A percentile compares a stretch with the other conserved stretches of the same genome.
Evolutionary conservation across 2,113 vertebrate genomes (phyloP).

Genomic region (Carassius gibelio): DNA sequence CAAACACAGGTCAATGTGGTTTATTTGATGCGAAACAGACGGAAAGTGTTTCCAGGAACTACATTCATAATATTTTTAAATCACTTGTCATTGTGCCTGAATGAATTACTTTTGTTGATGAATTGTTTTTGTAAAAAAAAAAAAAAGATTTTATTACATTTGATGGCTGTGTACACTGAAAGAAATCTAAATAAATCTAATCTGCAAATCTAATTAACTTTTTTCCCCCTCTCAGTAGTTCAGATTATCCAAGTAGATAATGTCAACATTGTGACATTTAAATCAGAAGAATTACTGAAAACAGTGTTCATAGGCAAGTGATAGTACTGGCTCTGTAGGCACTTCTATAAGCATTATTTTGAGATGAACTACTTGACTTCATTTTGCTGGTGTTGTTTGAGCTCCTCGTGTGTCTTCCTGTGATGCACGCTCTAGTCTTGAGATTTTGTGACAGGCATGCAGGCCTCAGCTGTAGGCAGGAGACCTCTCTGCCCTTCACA

Average conservation of each 20-base stretch:
- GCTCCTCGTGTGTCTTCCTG: not conserved
- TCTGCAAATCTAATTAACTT: not conserved
- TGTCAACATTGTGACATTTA: not conserved
- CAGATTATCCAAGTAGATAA: not conserved
- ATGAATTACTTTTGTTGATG: not conserved
- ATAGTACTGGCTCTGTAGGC: not conserved
- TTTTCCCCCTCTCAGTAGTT: not conserved
- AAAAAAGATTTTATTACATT: not conserved
- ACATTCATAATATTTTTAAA: not conserved
- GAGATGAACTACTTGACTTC: not conserved
- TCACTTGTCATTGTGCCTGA: not conserved
- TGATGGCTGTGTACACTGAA: not conserved
- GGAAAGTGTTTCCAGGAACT: not conserved
- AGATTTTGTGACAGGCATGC: slow-evolving; percentile 34
- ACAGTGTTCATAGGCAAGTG: not conserved
- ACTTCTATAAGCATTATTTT: not conserved
- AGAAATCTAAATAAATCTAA: no score
- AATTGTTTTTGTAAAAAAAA: not conserved
- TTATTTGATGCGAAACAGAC: not conserved
- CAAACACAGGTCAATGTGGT: not conserved
- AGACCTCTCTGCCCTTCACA: slow-evolving; percentile 52
- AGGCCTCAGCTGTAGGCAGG: slow-evolving; percentile 42
- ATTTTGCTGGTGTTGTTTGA: not conserved
- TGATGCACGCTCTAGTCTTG: slow-evolving; percentile 11
- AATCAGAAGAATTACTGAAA: not conserved